Base-by-base conservation (phyloP, 2,888 invertebrate species). In the Megastigmus dorsalis region DNA sequence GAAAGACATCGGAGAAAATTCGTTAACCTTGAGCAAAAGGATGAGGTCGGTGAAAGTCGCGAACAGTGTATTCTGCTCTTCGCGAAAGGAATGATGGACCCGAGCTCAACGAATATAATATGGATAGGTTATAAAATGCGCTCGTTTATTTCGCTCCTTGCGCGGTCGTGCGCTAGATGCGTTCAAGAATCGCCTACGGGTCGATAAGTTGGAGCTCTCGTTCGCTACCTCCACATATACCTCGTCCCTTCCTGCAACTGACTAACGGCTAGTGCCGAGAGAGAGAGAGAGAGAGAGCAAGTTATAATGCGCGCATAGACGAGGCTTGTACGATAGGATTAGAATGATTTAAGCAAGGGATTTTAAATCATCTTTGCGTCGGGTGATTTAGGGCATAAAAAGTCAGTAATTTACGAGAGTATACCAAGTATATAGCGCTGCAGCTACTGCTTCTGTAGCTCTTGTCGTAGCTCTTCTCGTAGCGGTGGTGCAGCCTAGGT, bases 311-410 rank as follows among this genome's bases (percentile, higher is more conserved):
- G 18, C 10, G 18, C 26, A 4, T 10, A 36, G 33, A 23, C n/a
- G n/a, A 38, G 18, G 45, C 15, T 33, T 36, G 2, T n/a, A 28
- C 70, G 48, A 36, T 45, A 38, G 68, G 62, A 72, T 76, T 68
- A 65, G 65, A 52, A 59, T 76, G 72, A 76, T 72, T 76, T 76
- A 75, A 72, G 65, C 67, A 62, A 33, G 43, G 59, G 67, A 72
- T 76, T 76, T 76, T 76, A 76, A 76, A 76, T 76, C 75, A 76
- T 69, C 72, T 75, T 68, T 54, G 72, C 72, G 15, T 20, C 9
- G 65, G 43, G 3, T 72, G 72, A 72, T 76, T 72, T 72, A 72
- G 71, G 41, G 54, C 30, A 55, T 62, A 67, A 75, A 75, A 76
- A 76, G 43, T 41, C 59, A 33, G 72, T 76, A 76, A 76, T 76